Base-by-base conservation (phyloP, 2,888 invertebrate species). In the Drosophila maculinotata region DNA sequence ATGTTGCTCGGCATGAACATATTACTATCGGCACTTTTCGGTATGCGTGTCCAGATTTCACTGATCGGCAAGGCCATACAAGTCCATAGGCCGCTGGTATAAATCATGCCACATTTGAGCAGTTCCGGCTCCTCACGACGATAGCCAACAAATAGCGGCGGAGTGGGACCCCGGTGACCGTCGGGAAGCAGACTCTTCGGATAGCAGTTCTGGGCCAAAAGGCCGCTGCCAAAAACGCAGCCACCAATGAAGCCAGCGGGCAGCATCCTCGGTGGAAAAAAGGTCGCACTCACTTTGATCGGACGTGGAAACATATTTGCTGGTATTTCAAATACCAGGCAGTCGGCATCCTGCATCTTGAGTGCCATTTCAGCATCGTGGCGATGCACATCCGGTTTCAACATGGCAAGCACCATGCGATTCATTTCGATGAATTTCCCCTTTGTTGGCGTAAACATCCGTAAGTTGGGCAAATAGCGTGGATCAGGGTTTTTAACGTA, bases 101-200 rank as follows among this genome's bases (percentile, higher is more conserved):
- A n/a, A n/a, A n/a, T n/a, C n/a, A n/a, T n/a, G n/a, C n/a, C n/a
- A n/a, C n/a, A n/a, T n/a, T n/a, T n/a, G n/a, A n/a, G n/a, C n/a
- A n/a, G n/a, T n/a, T n/a, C n/a, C n/a, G n/a, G n/a, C n/a, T n/a
- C 8, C 7, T 8, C 8, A 9, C 8, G 2, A 7, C 67, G 67
- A 6, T 33, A 53, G 7, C 76, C 72, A 15, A 72, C 66, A 9
- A 76, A 71, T 2, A 72, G 15, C 0, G 72, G 30, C 9, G 72
- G 72, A 4, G 76, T 72, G 1, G 9, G 48, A 0, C 72, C 72
- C 25, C 25, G 12, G 10, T 69, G 26, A 3, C 25, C 26, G 1
- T 14, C 0, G 0, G 8, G 3, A 6, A 76, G 6, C 51, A 75
- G 2, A 0, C 56, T 52, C 0, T 6, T 1, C n/a, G 72, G 72